Base-by-base conservation (phyloP, 2,797 vertebrate species). In the Microctenopoma lineatum region DNA sequence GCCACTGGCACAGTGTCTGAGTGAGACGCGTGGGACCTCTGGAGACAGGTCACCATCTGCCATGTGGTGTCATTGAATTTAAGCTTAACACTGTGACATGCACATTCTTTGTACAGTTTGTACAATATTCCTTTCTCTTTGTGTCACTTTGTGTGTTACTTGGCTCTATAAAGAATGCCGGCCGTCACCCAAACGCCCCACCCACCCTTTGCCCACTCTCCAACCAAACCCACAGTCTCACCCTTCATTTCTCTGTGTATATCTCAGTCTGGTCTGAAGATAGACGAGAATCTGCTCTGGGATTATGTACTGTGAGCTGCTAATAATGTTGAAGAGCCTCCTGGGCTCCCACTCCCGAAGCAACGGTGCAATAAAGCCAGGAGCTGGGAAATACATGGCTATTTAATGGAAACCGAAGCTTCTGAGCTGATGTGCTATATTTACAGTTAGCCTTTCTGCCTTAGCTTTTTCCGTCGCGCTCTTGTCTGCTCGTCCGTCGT, bases 261-360 rank as follows among this genome's bases (percentile, higher is more conserved):
- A 79, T 87, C 77, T 89, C 80, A 67, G 83, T 87, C 84, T 88
- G 80, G 79, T 85, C 84, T 87, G 87, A 82, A 90, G 89, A 86
- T 85, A 90, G 89, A 84, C 72, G 71, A 83, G 88, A 84, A 86
- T 84, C 89, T 89, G 88, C 84, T 63, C 61, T 86, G 91, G 89
- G 90, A 92, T 92, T 91, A 90, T 91, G 90, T 89, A 89, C 90
- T 90, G 88, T 81, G 81, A 91, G 90, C 92, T 92, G 89, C 93
- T 94, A 94, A 94, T 95, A 95, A 94, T 89, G 91, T 89, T 89
- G 90, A 89, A 92, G 87, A 91, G 92, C 83, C 92, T 94, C 91
- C 73, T 86, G 90, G 92, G 92, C 79, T 80, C 84, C 73, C 59
- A 18, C 77, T 94, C 94, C 91, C 92, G 71, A 52, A 87, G 91